Percentiles rank a stretch among this genome's conserved stretches.
Evolutionary conservation across 1,140 invertebrate genomes (phyloP).

Genomic region (Druon quercuslanigerum): DNA sequence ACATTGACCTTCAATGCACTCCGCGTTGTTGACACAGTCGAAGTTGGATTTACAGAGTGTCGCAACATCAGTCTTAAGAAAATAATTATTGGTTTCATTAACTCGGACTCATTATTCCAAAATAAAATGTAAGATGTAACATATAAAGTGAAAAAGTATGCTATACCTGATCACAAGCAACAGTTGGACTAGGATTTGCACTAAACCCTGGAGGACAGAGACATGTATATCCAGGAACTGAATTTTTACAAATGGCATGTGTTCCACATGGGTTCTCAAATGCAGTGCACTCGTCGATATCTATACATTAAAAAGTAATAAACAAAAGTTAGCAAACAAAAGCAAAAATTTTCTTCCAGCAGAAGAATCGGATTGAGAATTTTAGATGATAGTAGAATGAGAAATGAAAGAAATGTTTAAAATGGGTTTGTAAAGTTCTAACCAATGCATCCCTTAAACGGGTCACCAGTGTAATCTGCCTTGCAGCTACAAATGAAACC

Average conservation of each 20-base stretch:
- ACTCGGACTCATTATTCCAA: too few relatives aligned
- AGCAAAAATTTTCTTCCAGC: background rate
- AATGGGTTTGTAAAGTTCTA: constrained; percentile 58
- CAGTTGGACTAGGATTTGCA: constrained; percentile 86
- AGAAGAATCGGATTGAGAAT: constrained; percentile 16
- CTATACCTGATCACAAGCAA: constrained; percentile 89
- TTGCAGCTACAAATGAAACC: constrained; percentile 90
- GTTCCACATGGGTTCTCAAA: constrained; percentile 89
- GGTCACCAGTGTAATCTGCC: constrained; percentile 90
- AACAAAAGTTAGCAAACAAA: constrained; percentile 14
- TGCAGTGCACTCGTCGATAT: constrained; percentile 92
- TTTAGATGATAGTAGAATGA: background rate
- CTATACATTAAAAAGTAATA: constrained; percentile 68
- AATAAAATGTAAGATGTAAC: too few relatives aligned
- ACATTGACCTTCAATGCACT: constrained; percentile 91
- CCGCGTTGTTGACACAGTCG: constrained; percentile 94
- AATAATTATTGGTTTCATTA: background rate
- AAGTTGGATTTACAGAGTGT: constrained; percentile 91
- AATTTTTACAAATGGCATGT: constrained; percentile 92
- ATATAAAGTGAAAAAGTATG: constrained; percentile 8
- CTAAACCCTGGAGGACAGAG: constrained; percentile 92
- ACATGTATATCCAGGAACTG: constrained; percentile 90
- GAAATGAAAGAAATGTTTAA: constrained; percentile 32
- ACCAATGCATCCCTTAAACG: constrained; percentile 86
- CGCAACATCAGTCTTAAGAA: constrained; percentile 84